Percentiles rank a stretch among this genome's conserved stretches.
Evolutionary conservation across 1,140 invertebrate genomes (phyloP).

Genomic region (Ylistrum balloti): DNA sequence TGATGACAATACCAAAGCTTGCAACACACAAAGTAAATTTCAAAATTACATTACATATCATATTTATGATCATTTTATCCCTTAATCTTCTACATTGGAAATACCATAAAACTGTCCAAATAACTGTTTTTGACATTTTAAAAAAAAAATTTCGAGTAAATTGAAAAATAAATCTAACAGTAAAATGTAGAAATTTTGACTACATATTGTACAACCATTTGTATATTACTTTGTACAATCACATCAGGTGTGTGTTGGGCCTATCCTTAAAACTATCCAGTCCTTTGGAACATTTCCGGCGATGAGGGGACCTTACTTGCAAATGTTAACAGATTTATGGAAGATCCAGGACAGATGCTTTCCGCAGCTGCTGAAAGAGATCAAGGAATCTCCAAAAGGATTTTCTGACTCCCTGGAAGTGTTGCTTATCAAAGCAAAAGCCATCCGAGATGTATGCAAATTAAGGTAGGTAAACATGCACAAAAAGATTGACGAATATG

Average conservation of each 20-base stretch:
- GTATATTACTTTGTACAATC: neutral
- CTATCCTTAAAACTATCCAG: conserved; percentile 72
- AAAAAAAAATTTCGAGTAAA: too few relatives aligned
- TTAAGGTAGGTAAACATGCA: conserved; percentile 62
- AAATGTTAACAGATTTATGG: conserved; percentile 72
- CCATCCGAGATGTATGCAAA: conserved; percentile 71
- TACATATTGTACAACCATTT: too few relatives aligned
- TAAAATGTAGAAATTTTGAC: too few relatives aligned
- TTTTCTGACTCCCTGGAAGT: conserved; percentile 50
- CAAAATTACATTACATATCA: too few relatives aligned
- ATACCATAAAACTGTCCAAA: too few relatives aligned
- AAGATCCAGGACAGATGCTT: conserved; percentile 74
- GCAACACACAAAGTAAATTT: conserved; percentile 72
- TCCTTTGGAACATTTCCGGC: conserved; percentile 60
- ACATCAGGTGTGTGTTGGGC: conserved; percentile 69
- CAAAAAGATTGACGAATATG: neutral
- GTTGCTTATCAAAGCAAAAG: conserved; percentile 70
- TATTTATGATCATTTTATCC: too few relatives aligned
- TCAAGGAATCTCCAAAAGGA: conserved; percentile 61
- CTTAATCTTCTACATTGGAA: too few relatives aligned
- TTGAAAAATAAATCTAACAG: too few relatives aligned
- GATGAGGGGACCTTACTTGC: conserved; percentile 67
- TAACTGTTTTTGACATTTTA: too few relatives aligned
- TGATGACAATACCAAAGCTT: conserved; percentile 66
- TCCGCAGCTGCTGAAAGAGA: conserved; percentile 66